Evolutionary conservation across 2,888 invertebrate species (phyloP), one percentile per base, ranked within the genome.

Genomic region (Strigamia maritima): DNA sequence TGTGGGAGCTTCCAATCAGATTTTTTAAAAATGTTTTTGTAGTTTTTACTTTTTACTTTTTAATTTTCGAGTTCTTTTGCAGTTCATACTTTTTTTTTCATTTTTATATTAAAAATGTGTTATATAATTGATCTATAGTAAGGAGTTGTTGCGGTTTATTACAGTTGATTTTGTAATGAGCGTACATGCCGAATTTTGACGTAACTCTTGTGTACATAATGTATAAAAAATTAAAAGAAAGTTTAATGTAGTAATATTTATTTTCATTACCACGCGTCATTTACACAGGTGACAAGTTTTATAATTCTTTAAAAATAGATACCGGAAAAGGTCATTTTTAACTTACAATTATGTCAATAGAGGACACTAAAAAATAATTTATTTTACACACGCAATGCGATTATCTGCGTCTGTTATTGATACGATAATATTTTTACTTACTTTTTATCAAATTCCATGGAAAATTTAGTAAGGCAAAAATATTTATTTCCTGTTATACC

Each of bases 51-150:
- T 31, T 31, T 31, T 31, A 7, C 2, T 16, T 49, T 49, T 44
- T 2, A 44, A 44, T 6, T 44, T 44, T 44, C 12, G 38, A 44
- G 16, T 70, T 70, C 26, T 74, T 74, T 28, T 74, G 74, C 74
- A 74, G 35, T 31, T 74, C 60, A 54, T 54, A 22, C 60, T 54
- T 74, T n/a, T 74, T 74, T 49, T 16, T 49, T 49, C 49, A 49
- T 49, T 49, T 49, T 49, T 49, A 49, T 49, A 49, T 49, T 49
- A 49, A 49, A 49, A 49, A 49, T 49, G 49, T 49, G 49, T 49
- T 49, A 49, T 7, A 49, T 49, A 49, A 40, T 49, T 49, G 49
- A 49, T 49, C 49, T 49, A 38, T 38, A 49, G 49, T 49, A 49
- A 49, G n/a, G 49, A 49, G 49, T 49, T 49, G 14, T 6, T 49